These are phyloP conservation scores for Linnaemya tessellans DNA, from an alignment of 2,888 invertebrate genomes.

Conservation along the genomic window DNA sequence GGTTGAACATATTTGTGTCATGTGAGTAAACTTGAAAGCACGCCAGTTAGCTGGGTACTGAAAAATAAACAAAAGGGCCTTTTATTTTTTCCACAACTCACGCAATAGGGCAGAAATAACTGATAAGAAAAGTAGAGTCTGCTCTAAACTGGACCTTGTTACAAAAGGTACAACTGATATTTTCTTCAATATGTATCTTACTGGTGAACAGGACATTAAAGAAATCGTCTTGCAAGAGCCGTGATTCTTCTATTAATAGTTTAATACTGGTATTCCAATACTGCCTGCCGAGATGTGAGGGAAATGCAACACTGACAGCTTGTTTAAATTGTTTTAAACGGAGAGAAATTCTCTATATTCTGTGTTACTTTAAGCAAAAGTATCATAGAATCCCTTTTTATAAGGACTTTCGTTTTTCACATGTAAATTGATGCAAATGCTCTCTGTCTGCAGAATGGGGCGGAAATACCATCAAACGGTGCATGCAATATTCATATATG, in stretches of 20 bases:
- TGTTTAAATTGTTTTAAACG: no score
- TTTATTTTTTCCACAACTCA: conserved; percentile 26
- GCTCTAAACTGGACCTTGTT: background rate
- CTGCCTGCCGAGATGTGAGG: no score
- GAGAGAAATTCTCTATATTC: no score
- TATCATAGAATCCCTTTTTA: no score
- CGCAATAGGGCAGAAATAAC: background rate
- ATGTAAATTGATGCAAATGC: background rate
- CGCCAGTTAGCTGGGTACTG: conserved; percentile 5
- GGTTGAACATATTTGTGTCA: conserved; percentile 27
- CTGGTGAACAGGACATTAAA: no score
- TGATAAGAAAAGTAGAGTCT: background rate
- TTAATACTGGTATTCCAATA: no score
- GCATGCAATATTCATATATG: conserved; percentile 32
- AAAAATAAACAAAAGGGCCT: conserved; percentile 15
- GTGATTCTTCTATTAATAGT: no score
- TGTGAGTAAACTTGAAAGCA: conserved; percentile 42
- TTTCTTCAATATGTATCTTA: background rate
- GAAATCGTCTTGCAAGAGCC: no score
- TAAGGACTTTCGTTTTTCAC: background rate
- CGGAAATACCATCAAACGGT: conserved; percentile 31
- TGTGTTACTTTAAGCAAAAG: no score
- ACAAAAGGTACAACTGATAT: no score
- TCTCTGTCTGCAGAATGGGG: background rate
- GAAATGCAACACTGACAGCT: no score